Percentiles rank a stretch among this genome's conserved stretches.
These are phyloP conservation scores for Cynodonichthys magdalenae DNA, from an alignment of 2,797 vertebrate species.

Conservation along the genomic window DNA sequence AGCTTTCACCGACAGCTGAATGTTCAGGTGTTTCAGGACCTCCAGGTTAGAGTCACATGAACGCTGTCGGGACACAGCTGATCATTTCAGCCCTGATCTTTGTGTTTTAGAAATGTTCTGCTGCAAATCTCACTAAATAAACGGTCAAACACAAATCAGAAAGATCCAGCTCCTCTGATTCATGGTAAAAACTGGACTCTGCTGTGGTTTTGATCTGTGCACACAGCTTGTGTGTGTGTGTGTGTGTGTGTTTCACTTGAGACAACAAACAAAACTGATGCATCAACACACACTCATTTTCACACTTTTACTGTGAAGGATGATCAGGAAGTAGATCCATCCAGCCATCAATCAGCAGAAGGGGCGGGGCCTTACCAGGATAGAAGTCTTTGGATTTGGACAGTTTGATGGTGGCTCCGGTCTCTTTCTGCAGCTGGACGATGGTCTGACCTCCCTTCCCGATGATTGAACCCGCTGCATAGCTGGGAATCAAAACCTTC, in stretches of 20 bases:
- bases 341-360: neutral
- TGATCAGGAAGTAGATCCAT: neutral
- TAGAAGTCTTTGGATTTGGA: constrained; percentile 98
- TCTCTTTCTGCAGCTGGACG: constrained; percentile 94
- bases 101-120: constrained; percentile 11
- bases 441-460: constrained; percentile 95
- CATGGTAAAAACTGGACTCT: too few relatives aligned
- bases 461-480: constrained; percentile 93
- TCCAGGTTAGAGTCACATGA: constrained; percentile 58
- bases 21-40: constrained; percentile 17
- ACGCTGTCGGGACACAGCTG: constrained; percentile 16
- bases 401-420: constrained; percentile 93
- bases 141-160: neutral
- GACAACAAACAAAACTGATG: too few relatives aligned
- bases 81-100: constrained; percentile 49
- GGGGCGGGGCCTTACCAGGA: constrained; percentile 80
- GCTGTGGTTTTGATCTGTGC: too few relatives aligned
- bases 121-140: constrained; percentile 11
- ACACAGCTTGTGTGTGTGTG: too few relatives aligned
- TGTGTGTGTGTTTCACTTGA: too few relatives aligned
- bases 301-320: too few relatives aligned
- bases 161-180: neutral
- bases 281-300: too few relatives aligned
- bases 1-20: too few relatives aligned
- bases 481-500: constrained; percentile 96